Evolutionary conservation across 2,113 vertebrate species (phyloP).

Genomic region (Carassius gibelio): DNA sequence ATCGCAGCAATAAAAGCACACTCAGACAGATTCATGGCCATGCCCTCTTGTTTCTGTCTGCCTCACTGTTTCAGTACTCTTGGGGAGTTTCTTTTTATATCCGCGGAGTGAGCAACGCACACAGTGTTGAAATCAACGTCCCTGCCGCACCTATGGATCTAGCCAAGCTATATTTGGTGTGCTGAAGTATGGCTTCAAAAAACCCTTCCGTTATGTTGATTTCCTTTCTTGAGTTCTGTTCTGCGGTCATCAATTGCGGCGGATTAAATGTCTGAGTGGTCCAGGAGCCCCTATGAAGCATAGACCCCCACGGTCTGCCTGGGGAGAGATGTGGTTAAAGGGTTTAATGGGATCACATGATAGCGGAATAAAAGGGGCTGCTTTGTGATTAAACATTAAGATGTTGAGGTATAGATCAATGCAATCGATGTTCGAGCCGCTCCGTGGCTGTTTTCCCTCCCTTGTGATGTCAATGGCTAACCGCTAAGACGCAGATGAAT

Average conservation of each 20-base stretch:
- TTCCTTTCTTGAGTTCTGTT: conserved; percentile 18
- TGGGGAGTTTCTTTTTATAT: conserved; percentile 43
- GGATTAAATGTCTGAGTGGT: conserved; percentile 44
- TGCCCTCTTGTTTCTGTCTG: conserved; percentile 34
- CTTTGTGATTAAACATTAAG: conserved; percentile 43
- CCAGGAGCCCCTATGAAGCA: conserved; percentile 3
- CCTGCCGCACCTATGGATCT: conserved; percentile 10
- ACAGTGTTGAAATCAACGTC: conserved; percentile 28
- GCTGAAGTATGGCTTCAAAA: conserved; percentile 26
- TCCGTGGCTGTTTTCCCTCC: neutral
- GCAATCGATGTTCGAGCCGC: conserved; percentile 16
- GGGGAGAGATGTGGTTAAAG: conserved; percentile 35
- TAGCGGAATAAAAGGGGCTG: neutral
- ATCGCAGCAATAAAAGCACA: neutral
- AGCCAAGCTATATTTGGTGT: conserved; percentile 8
- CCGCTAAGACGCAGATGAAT: neutral
- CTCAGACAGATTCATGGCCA: conserved; percentile 4
- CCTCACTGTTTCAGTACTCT: neutral
- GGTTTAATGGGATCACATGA: conserved; percentile 38
- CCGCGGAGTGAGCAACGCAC: conserved; percentile 8
- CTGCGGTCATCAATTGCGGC: conserved; percentile 24
- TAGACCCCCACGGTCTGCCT: neutral
- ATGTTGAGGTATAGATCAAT: conserved; percentile 46
- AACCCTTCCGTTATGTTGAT: conserved; percentile 22
- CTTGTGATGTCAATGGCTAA: neutral